These are phyloP conservation scores for Caenorhabditis latens DNA, from an alignment of 1,140 invertebrate species.

Conservation along the genomic window DNA sequence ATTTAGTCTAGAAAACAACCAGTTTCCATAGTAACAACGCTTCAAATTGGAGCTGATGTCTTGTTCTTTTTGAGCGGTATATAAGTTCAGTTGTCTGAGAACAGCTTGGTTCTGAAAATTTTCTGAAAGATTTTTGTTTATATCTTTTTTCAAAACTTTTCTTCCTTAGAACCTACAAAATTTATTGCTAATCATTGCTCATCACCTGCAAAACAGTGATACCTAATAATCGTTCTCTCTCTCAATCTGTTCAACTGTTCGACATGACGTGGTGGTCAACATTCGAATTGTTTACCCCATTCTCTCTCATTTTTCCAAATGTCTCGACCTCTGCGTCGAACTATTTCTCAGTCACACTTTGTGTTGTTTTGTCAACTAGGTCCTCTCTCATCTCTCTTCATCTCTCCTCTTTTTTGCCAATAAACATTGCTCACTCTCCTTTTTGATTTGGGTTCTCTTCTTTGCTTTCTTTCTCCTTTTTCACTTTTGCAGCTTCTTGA, in stretches of 20 bases:
- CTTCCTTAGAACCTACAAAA: too few species aligned
- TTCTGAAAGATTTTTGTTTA: background rate
- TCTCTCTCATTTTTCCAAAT: background rate
- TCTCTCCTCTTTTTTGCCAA: background rate
- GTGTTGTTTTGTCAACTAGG: background rate
- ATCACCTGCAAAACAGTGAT: too few species aligned
- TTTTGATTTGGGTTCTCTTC: background rate
- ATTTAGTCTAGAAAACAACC: background rate
- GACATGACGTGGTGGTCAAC: slow-evolving; percentile 23
- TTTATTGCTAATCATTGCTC: too few species aligned
- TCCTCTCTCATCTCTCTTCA: background rate
- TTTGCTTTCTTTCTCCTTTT: background rate
- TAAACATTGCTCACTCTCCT: background rate
- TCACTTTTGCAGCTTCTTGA: background rate
- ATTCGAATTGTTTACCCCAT: slow-evolving; percentile 11
- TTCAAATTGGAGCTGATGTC: background rate
- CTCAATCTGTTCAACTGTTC: slow-evolving; percentile 10
- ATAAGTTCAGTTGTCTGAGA: too few species aligned
- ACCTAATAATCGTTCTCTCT: background rate
- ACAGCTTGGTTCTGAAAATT: background rate
- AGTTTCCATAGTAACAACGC: background rate
- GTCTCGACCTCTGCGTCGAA: background rate
- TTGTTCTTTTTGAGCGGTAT: too few species aligned
- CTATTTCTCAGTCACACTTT: background rate
- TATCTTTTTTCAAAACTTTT: too few species aligned